Evolutionary conservation across 2,888 invertebrate genomes (phyloP).

Genomic region (Dasysyrphus tricinctus): DNA sequence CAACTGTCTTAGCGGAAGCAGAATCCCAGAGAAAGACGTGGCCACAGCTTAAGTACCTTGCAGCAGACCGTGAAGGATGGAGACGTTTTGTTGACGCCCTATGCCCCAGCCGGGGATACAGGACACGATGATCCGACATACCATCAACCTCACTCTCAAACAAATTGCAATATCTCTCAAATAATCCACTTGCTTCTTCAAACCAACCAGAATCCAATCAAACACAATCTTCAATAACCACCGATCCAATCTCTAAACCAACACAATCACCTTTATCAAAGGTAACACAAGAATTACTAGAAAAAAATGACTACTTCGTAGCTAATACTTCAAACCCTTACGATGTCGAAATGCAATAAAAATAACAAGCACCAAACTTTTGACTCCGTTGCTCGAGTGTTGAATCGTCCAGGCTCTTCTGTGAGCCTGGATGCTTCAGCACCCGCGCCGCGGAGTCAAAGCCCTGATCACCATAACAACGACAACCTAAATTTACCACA

Average conservation of each 20-base stretch:
- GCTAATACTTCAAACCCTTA: not conserved
- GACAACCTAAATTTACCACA: not conserved
- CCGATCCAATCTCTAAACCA: not conserved
- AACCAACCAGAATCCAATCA: not conserved
- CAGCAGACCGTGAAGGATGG: no score
- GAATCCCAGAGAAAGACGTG: no score
- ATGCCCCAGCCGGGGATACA: no score
- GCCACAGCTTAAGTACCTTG: no score
- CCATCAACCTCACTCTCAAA: no score
- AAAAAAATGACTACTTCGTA: not conserved
- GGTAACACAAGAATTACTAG: not conserved
- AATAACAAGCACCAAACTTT: no score
- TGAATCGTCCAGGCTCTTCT: not conserved
- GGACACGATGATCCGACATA: no score
- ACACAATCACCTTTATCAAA: not conserved
- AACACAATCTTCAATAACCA: not conserved
- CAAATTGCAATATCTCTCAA: no score
- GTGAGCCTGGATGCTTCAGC: no score
- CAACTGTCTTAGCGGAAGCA: no score
- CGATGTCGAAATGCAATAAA: slow-evolving; percentile 1
- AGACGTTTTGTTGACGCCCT: no score
- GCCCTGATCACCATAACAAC: not conserved
- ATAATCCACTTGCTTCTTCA: not conserved
- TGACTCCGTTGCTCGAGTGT: not conserved
- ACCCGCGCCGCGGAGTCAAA: not conserved